Percentiles rank a stretch among this genome's conserved stretches.
phyloP scores from a whole-genome alignment of 2,797 vertebrate species.

The Tapirus indicus region DNA sequence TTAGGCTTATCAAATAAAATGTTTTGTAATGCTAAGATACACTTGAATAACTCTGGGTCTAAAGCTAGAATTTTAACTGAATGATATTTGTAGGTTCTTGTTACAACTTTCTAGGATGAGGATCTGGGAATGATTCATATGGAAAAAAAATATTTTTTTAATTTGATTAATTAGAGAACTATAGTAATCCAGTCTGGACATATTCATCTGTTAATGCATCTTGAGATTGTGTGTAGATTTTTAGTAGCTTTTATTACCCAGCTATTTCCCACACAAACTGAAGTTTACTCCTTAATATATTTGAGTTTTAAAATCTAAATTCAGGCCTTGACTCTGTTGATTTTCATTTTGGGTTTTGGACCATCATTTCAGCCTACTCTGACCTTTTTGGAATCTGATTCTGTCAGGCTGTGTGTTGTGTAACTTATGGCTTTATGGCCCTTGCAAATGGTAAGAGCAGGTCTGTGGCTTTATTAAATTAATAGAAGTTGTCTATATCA shows the following conservation, averaged over 20 bases:
- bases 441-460: slow-evolving; percentile 10
- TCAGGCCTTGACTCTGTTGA: neutral
- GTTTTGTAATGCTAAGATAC: slow-evolving; percentile 41
- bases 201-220: neutral
- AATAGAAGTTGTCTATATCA: neutral
- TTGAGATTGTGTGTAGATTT: neutral
- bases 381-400: neutral
- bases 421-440: neutral
- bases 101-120: slow-evolving; percentile 33
- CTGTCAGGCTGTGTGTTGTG: neutral
- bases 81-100: slow-evolving; percentile 49
- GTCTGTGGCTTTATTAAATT: neutral
- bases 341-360: slow-evolving; percentile 39
- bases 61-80: slow-evolving; percentile 57
- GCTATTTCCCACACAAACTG: slow-evolving; percentile 11
- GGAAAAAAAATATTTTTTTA: slow-evolving; percentile 41
- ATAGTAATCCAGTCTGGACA: neutral
- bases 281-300: neutral
- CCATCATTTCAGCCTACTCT: neutral
- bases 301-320: slow-evolving; percentile 49
- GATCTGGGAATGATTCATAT: neutral
- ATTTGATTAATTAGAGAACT: slow-evolving; percentile 35
- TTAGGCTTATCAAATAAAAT: slow-evolving; percentile 57
- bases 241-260: slow-evolving; percentile 35
- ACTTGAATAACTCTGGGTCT: slow-evolving; percentile 53